phyloP scores from a whole-genome alignment of 2,888 invertebrate genomes.

The Drosophila infuscata region DNA sequence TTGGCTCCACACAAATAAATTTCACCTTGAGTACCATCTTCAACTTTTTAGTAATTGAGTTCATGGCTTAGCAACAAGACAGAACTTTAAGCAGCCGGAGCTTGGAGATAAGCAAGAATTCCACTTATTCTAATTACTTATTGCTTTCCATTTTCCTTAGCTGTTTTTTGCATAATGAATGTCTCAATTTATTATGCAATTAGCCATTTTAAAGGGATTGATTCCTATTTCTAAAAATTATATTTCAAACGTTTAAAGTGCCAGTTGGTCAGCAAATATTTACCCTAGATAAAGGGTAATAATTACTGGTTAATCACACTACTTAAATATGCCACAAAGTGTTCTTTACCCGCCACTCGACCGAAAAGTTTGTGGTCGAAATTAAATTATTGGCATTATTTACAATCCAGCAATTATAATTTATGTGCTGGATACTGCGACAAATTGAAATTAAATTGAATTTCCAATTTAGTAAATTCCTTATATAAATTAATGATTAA shows the following conservation, averaged over 20 bases:
- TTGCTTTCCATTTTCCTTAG: neutral
- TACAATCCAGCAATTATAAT: neutral
- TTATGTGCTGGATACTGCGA: neutral
- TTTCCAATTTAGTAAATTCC: neutral
- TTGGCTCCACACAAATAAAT: neutral
- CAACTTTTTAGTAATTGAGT: neutral
- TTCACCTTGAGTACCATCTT: neutral
- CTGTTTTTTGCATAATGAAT: neutral
- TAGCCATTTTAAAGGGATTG: conserved; percentile 11
- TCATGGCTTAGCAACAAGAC: neutral
- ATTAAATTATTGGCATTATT: conserved; percentile 1
- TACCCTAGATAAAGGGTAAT: conserved; percentile 20
- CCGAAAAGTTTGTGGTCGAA: neutral
- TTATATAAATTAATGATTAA: neutral
- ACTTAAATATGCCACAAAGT: conserved; percentile 27
- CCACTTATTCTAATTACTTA: neutral
- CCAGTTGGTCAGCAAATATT: conserved; percentile 13
- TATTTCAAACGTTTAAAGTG: neutral
- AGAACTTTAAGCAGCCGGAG: neutral
- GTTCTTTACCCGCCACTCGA: neutral
- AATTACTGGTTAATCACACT: conserved; percentile 7
- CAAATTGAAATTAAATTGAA: neutral
- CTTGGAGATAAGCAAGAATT: neutral
- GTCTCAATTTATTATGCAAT: neutral
- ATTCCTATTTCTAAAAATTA: neutral